Conservation (phyloP, 1,140 invertebrate genomes). For the Vollenhovia emeryi region DNA sequence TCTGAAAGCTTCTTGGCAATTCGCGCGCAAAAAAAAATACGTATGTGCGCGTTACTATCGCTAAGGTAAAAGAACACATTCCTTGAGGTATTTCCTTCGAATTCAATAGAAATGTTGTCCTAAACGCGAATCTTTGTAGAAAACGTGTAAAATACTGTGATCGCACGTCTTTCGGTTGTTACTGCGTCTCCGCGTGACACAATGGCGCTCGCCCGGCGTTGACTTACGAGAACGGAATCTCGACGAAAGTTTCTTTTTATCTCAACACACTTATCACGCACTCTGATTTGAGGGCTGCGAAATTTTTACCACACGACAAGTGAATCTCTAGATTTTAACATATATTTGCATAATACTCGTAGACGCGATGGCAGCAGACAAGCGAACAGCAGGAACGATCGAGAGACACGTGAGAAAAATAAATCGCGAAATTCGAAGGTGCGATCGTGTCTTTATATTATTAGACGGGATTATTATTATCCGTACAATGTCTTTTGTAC, state of each 20-base stretch:
- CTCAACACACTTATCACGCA: not conserved
- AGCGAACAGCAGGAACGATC: not conserved
- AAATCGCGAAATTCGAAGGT: slow-evolving; percentile 17
- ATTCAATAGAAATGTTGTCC: not conserved
- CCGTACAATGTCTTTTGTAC: slow-evolving; percentile 36
- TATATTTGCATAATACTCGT: not conserved
- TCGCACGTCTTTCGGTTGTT: slow-evolving; percentile 7
- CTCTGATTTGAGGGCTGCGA: slow-evolving; percentile 1
- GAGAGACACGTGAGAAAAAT: not conserved
- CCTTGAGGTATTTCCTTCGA: slow-evolving; percentile 37
- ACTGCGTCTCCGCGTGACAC: not conserved
- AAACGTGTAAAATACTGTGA: slow-evolving; percentile 32
- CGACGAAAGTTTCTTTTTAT: slow-evolving; percentile 6
- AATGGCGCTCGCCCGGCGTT: not conserved
- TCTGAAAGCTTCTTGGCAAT: not conserved
- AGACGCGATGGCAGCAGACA: not conserved
- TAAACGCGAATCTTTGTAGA: slow-evolving; percentile 20
- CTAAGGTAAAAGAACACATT: slow-evolving; percentile 56
- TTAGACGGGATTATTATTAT: not conserved
- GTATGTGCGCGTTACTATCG: not conserved
- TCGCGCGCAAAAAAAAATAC: not conserved
- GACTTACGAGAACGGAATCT: not conserved
- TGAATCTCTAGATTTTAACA: slow-evolving; percentile 4
- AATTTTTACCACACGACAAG: not conserved
- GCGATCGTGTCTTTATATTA: slow-evolving; percentile 23